Evolutionary conservation across 2,113 vertebrate species (phyloP).

Genomic region (Pagrus major): DNA sequence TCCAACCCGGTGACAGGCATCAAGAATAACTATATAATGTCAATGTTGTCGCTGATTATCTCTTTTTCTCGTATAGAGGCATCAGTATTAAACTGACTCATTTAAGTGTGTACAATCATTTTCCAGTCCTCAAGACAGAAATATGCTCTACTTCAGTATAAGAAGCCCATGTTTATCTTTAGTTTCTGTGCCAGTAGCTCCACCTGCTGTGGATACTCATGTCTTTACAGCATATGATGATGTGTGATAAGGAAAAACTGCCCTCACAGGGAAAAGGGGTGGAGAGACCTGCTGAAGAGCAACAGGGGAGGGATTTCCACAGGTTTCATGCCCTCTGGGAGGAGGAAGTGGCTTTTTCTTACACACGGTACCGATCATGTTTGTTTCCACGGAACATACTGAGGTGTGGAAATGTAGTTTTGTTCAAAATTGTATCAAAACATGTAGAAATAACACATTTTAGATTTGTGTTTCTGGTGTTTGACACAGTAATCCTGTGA

Average conservation of each 20-base stretch:
- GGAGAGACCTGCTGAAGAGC: not conserved
- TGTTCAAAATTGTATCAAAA: not conserved
- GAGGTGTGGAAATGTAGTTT: not conserved
- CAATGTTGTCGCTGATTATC: too few species aligned
- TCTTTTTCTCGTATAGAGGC: too few species aligned
- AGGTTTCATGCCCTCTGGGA: not conserved
- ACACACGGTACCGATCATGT: not conserved
- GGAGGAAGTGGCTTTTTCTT: not conserved
- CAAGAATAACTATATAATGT: too few species aligned
- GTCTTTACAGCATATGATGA: not conserved
- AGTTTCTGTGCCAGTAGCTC: not conserved
- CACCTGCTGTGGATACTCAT: not conserved
- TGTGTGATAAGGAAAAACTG: not conserved
- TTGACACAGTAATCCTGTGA: not conserved
- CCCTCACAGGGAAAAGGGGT: not conserved
- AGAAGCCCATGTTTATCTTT: not conserved
- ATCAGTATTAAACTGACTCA: too few species aligned
- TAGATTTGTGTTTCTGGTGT: not conserved
- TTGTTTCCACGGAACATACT: not conserved
- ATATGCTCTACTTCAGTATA: not conserved
- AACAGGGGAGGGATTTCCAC: not conserved
- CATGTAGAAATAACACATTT: not conserved
- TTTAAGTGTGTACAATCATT: too few species aligned
- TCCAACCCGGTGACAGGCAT: too few species aligned
- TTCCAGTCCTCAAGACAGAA: not conserved